Conservation (phyloP, 2,797 vertebrate genomes). For the Sphaeramia orbicularis region DNA sequence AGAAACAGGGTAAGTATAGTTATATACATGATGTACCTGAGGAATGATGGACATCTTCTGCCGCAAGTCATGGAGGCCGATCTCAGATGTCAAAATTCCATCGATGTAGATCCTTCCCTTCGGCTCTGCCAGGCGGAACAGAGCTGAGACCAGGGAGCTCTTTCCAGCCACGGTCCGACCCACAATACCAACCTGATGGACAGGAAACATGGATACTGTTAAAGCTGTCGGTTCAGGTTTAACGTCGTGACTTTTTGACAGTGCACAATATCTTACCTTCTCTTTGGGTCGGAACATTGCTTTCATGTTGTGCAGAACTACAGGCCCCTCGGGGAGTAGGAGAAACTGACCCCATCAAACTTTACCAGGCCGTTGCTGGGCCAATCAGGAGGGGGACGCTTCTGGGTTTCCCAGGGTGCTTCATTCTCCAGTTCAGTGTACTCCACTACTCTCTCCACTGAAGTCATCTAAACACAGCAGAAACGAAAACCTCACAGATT, state of each 20-base stretch:
- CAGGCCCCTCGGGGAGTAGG: conserved; percentile 89
- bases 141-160: conserved; percentile 91
- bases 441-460: conserved; percentile 94
- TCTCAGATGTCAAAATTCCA: conserved; percentile 89
- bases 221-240: background rate
- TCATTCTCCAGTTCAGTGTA: conserved; percentile 94
- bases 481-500: background rate
- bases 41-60: conserved; percentile 97
- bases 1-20: too few relatives aligned
- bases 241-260: too few relatives aligned
- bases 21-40: too few relatives aligned
- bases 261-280: conserved; percentile 83
- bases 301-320: conserved; percentile 90
- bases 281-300: conserved; percentile 89
- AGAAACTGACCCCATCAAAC: conserved; percentile 92
- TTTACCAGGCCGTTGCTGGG: conserved; percentile 89
- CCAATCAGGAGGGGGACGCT: conserved; percentile 89
- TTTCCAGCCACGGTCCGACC: conserved; percentile 93
- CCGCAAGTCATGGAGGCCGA: conserved; percentile 93
- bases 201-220: background rate
- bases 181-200: conserved; percentile 89
- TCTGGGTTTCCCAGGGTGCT: conserved; percentile 91
- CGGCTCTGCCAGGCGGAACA: conserved; percentile 91
- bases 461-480: conserved; percentile 88
- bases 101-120: conserved; percentile 94